Conservation (phyloP, 2,113 vertebrate species). For the Peucedramus taeniatus region DNA sequence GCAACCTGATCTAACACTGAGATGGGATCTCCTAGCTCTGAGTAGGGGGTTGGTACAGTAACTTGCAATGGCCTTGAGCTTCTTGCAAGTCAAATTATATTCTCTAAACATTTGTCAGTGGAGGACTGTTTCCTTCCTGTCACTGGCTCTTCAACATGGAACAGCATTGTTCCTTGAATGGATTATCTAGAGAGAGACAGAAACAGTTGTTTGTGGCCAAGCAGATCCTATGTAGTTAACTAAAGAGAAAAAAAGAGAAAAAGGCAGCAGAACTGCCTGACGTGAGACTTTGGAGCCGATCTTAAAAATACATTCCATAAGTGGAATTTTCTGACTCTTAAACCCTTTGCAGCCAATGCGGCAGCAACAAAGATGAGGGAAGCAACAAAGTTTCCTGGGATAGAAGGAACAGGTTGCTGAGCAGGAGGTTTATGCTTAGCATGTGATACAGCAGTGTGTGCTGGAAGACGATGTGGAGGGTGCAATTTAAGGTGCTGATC, state of each 20-base stretch:
- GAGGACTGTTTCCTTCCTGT: neutral
- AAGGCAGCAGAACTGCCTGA: neutral
- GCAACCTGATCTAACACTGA: neutral
- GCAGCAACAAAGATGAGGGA: neutral
- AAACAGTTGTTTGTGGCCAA: neutral
- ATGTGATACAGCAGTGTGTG: neutral
- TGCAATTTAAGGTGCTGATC: neutral
- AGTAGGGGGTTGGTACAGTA: neutral
- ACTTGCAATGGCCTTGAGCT: neutral
- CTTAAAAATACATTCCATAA: neutral
- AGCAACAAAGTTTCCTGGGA: neutral
- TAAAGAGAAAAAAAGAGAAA: neutral
- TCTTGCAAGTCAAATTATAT: neutral
- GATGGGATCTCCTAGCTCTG: neutral
- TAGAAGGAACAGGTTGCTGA: neutral
- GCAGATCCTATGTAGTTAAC: rapidly evolving
- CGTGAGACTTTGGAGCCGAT: neutral
- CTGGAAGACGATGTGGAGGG: neutral
- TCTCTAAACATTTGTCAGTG: neutral
- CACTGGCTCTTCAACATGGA: neutral
- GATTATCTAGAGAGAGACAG: neutral
- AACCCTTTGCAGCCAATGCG: neutral
- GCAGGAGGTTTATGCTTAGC: neutral
- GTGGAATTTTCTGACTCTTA: neutral
- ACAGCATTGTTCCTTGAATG: neutral